Conservation (phyloP, 2,888 invertebrate species). For the Apocheima hispidaria region DNA sequence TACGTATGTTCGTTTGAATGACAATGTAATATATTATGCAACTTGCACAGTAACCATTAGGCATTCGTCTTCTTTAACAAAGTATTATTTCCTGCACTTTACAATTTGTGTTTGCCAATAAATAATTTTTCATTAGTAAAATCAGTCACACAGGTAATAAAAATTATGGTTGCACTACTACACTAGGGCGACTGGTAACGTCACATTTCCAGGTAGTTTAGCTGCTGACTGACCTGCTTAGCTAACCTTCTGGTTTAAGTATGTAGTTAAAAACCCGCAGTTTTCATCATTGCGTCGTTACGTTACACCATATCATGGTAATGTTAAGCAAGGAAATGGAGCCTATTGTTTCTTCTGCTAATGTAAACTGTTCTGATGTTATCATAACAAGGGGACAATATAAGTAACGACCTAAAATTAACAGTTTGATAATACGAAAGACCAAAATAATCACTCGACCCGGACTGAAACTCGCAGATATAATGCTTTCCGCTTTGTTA, state of each 20-base stretch:
- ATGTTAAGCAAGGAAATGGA: conserved; percentile 63
- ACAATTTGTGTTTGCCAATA: not conserved
- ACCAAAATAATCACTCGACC: not conserved
- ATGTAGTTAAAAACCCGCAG: conserved; percentile 51
- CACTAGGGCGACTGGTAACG: conserved; percentile 2
- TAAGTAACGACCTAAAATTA: conserved; percentile 20
- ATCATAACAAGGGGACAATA: conserved; percentile 56
- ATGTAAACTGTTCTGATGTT: conserved; percentile 64
- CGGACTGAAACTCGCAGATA: not conserved
- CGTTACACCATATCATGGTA: conserved; percentile 58
- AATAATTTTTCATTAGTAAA: not conserved
- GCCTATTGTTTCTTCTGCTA: conserved; percentile 66
- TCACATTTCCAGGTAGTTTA: not conserved
- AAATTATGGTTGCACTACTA: not conserved
- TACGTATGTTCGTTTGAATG: too few species aligned
- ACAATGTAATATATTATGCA: too few species aligned
- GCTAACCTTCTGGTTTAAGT: conserved; percentile 43
- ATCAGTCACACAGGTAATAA: not conserved
- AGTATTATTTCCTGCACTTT: not conserved
- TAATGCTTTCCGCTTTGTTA: not conserved
- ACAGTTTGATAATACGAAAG: conserved; percentile 3
- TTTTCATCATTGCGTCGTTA: conserved; percentile 60
- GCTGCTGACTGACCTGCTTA: not conserved
- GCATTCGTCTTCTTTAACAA: not conserved
- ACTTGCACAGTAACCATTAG: too few species aligned